These are phyloP conservation scores for Papilio demoleus DNA, from an alignment of 2,888 invertebrate species.

Conservation along the genomic window DNA sequence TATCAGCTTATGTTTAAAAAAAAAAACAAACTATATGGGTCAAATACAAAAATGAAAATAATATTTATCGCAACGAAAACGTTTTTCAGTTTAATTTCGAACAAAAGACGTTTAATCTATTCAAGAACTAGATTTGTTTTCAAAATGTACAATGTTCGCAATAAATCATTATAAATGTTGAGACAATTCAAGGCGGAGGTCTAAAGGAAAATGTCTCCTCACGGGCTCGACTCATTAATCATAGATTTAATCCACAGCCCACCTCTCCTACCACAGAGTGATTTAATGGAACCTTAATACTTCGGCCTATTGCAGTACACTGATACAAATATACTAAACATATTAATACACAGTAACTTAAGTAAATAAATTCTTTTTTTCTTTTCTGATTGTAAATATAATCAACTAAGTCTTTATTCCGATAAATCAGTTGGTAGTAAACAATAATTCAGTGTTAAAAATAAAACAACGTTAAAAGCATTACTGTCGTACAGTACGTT, in stretches of 20 bases:
- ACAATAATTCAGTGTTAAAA: conserved; percentile 10
- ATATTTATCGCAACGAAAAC: background rate
- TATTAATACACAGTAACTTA: too few species aligned
- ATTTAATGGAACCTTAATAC: conserved; percentile 45
- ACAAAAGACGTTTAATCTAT: conserved; percentile 17
- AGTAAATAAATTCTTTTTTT: too few species aligned
- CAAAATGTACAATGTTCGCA: conserved; percentile 16
- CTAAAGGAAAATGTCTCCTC: conserved; percentile 52
- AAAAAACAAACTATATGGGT: too few species aligned
- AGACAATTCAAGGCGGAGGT: conserved; percentile 37
- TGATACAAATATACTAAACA: background rate
- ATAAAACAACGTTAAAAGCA: conserved; percentile 27
- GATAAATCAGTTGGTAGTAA: background rate
- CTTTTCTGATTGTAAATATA: background rate
- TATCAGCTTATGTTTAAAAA: too few species aligned
- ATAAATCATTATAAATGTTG: conserved; percentile 40
- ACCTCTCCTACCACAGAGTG: conserved; percentile 50
- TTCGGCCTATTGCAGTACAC: conserved; percentile 1
- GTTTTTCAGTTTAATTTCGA: conserved; percentile 3
- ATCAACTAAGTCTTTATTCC: background rate
- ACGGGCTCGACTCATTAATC: conserved; percentile 52
- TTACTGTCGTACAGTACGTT: background rate
- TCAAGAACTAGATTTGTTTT: conserved; percentile 19
- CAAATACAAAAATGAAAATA: background rate
- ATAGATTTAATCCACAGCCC: conserved; percentile 54